Evolutionary conservation across 2,888 invertebrate genomes (phyloP).

Genomic region (Phalera bucephala): DNA sequence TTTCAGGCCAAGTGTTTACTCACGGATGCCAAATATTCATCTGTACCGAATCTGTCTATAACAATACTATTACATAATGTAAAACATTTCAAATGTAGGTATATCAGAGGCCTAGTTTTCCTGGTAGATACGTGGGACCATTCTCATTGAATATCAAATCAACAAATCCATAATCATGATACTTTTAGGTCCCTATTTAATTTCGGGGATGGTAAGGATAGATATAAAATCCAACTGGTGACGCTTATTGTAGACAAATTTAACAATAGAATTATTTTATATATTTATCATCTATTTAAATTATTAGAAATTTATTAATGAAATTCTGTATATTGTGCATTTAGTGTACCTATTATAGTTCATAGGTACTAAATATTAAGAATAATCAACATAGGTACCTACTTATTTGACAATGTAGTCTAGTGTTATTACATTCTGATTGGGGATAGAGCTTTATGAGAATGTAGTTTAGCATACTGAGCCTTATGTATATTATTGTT

Average conservation of each 20-base stretch:
- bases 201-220: slow-evolving; percentile 67
- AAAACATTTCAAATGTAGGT: slow-evolving; percentile 21
- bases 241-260: slow-evolving; percentile 75
- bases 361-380: slow-evolving; percentile 43
- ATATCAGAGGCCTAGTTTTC: slow-evolving; percentile 65
- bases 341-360: slow-evolving; percentile 55
- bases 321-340: slow-evolving; percentile 73
- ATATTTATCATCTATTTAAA: slow-evolving; percentile 69
- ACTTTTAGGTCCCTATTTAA: slow-evolving; percentile 60
- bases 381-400: slow-evolving; percentile 31
- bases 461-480: slow-evolving; percentile 67
- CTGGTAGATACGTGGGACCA: slow-evolving; percentile 76
- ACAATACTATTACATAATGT: slow-evolving; percentile 17
- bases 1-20: slow-evolving; percentile 44
- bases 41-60: slow-evolving; percentile 25
- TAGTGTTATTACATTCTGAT: slow-evolving; percentile 58
- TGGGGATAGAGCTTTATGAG: slow-evolving; percentile 88
- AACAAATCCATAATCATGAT: slow-evolving; percentile 69
- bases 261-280: slow-evolving; percentile 71
- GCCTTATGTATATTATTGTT: slow-evolving; percentile 60
- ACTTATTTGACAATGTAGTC: slow-evolving; percentile 48
- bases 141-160: slow-evolving; percentile 72
- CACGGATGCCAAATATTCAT: slow-evolving; percentile 44
- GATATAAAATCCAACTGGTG: slow-evolving; percentile 66
- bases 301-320: slow-evolving; percentile 50